Evolutionary conservation across 2,888 invertebrate genomes (phyloP).

Genomic region (Drosophila falleni): DNA sequence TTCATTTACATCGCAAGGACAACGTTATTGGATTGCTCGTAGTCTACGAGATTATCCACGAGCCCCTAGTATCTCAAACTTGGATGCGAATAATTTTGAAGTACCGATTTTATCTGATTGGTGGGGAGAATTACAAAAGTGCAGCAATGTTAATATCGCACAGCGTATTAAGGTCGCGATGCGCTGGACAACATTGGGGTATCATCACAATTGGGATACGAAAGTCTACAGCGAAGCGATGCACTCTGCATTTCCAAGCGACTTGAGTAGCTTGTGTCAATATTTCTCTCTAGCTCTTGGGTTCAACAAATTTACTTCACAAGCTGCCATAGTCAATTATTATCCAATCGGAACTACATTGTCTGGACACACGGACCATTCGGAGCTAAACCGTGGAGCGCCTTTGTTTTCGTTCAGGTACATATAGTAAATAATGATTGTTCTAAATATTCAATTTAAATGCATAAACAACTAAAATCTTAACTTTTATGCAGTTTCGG

Average conservation of each 20-base stretch:
- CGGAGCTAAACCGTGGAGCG: constrained; percentile 93
- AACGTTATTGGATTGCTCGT: constrained; percentile 93
- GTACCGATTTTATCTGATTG: constrained; percentile 87
- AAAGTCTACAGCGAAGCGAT: constrained; percentile 92
- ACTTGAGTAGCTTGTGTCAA: constrained; percentile 89
- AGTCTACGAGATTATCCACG: constrained; percentile 92
- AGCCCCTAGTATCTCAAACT: constrained; percentile 87
- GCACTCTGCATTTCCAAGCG: constrained; percentile 90
- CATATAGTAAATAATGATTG: not conserved
- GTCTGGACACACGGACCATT: constrained; percentile 97
- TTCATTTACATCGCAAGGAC: constrained; percentile 92
- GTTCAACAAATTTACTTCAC: constrained; percentile 88
- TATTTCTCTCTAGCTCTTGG: constrained; percentile 88
- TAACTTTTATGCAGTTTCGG: constrained; percentile 90
- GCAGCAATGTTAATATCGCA: constrained; percentile 54
- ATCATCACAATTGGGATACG: constrained; percentile 99
- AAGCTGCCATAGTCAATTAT: constrained; percentile 98
- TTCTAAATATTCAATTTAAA: not conserved
- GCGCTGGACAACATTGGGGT: constrained; percentile 98
- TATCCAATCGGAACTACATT: constrained; percentile 97
- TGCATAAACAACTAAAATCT: not conserved
- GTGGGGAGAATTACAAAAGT: constrained; percentile 86
- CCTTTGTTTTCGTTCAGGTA: constrained; percentile 97
- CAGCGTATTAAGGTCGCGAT: constrained; percentile 86
- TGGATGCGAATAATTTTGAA: constrained; percentile 73